Percentiles rank a stretch among this genome's conserved stretches.
phyloP scores from a whole-genome alignment of 2,797 vertebrate genomes.

The Rhinichthys osculus region DNA sequence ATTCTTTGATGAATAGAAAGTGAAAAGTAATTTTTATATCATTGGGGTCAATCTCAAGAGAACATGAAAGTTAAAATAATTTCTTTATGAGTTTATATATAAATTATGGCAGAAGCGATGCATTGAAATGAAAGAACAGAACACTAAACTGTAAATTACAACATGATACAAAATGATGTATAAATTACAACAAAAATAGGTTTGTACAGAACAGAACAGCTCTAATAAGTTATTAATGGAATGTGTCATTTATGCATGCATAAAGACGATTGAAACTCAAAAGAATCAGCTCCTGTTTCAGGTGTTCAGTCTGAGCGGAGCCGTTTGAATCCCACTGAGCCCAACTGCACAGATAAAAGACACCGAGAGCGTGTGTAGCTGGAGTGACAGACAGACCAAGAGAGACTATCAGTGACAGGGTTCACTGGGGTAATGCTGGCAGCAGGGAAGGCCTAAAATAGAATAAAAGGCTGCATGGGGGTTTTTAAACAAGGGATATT shows the following conservation, averaged over 20 bases:
- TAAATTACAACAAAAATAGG: not conserved
- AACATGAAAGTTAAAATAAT: not conserved
- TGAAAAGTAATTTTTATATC: not conserved
- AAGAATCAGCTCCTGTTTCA: slow-evolving; percentile 9
- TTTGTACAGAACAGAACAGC: not conserved
- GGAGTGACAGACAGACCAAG: slow-evolving; percentile 1
- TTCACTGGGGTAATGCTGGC: slow-evolving; percentile 7
- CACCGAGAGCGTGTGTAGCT: not conserved
- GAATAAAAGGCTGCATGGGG: slow-evolving; percentile 30
- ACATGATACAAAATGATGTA: not conserved
- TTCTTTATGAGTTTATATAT: not conserved
- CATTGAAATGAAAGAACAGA: not conserved
- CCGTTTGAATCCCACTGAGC: slow-evolving; percentile 10
- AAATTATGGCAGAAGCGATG: not conserved
- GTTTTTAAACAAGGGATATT: slow-evolving; percentile 15
- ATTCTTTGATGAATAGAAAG: not conserved
- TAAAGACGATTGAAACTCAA: slow-evolving; percentile 33
- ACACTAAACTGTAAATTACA: not conserved
- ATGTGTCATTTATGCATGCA: slow-evolving; percentile 35
- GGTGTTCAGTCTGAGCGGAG: slow-evolving; percentile 12
- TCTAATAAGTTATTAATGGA: slow-evolving; percentile 40
- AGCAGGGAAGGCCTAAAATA: slow-evolving; percentile 21
- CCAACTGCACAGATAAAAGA: slow-evolving; percentile 5
- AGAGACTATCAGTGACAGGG: slow-evolving; percentile 18
- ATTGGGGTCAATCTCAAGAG: not conserved